Conservation (phyloP, 2,888 invertebrate genomes). For the Balanococcus diminutus region DNA sequence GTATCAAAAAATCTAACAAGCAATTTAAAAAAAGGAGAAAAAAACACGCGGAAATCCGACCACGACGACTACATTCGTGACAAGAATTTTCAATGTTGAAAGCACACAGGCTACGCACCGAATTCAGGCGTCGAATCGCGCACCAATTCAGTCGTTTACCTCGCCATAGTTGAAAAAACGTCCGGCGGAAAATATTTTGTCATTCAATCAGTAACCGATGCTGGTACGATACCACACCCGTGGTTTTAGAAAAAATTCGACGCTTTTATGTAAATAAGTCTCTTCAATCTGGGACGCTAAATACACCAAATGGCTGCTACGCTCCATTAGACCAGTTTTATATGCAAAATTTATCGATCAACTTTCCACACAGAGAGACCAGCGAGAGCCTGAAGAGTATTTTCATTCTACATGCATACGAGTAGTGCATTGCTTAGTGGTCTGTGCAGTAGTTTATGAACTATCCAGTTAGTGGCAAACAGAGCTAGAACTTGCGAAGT, state of each 20-base stretch:
- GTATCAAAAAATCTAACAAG: constrained; percentile 33
- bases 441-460: background rate
- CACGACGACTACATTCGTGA: constrained; percentile 20
- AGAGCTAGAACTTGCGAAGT: background rate
- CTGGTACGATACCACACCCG: background rate
- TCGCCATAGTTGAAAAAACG: too few species aligned
- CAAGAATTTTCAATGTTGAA: constrained; percentile 9
- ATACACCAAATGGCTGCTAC: background rate
- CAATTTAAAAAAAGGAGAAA: background rate
- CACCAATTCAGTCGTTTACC: background rate
- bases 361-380: background rate
- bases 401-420: background rate
- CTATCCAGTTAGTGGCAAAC: too few species aligned
- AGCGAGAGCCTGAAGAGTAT: background rate
- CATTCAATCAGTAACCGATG: background rate
- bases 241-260: background rate
- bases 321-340: background rate
- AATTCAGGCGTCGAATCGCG: background rate
- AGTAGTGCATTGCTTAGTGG: too few species aligned
- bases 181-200: background rate
- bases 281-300: background rate
- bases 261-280: background rate
- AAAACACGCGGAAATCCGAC: background rate
- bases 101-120: background rate
- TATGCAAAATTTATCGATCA: constrained; percentile 24